These are phyloP conservation scores for Selenia dentaria DNA, from an alignment of 2,888 invertebrate species.

Conservation along the genomic window DNA sequence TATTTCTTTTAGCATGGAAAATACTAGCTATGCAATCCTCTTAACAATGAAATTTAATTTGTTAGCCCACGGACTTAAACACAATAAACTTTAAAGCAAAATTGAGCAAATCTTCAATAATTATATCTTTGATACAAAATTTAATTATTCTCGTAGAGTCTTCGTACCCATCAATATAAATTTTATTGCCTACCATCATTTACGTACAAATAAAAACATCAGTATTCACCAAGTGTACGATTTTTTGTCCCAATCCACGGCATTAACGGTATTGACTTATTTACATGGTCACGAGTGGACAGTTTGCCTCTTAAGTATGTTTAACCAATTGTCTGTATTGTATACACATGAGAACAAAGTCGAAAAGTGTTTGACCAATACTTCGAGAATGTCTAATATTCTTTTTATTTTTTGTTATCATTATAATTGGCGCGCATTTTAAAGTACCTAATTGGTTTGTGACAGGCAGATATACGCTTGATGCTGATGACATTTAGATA, in stretches of 20 bases:
- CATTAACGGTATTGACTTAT: constrained; percentile 42
- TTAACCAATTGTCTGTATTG: constrained; percentile 43
- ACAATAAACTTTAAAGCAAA: too few relatives aligned
- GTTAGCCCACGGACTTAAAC: too few relatives aligned
- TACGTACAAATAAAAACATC: constrained; percentile 7
- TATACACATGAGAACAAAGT: constrained; percentile 59
- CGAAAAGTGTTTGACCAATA: constrained; percentile 39
- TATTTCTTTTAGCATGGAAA: too few relatives aligned
- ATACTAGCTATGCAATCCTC: too few relatives aligned
- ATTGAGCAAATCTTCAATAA: too few relatives aligned
- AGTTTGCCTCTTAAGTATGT: constrained; percentile 20
- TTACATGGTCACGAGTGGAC: constrained; percentile 33
- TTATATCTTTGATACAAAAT: too few relatives aligned
- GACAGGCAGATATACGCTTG: constrained; percentile 1
- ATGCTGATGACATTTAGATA: constrained; percentile 17
- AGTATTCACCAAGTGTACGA: constrained; percentile 18
- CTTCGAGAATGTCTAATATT: constrained; percentile 30
- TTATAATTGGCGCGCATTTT: constrained; percentile 10
- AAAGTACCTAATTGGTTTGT: constrained; percentile 3
- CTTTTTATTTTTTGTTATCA: constrained; percentile 5
- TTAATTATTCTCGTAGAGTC: too few relatives aligned
- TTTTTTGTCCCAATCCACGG: constrained; percentile 21
- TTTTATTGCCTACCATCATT: constrained; percentile 14
- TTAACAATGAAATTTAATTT: too few relatives aligned
- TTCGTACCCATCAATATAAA: constrained; percentile 7